Conservation (phyloP, 2,888 invertebrate species). For the Saturnia japonica region DNA sequence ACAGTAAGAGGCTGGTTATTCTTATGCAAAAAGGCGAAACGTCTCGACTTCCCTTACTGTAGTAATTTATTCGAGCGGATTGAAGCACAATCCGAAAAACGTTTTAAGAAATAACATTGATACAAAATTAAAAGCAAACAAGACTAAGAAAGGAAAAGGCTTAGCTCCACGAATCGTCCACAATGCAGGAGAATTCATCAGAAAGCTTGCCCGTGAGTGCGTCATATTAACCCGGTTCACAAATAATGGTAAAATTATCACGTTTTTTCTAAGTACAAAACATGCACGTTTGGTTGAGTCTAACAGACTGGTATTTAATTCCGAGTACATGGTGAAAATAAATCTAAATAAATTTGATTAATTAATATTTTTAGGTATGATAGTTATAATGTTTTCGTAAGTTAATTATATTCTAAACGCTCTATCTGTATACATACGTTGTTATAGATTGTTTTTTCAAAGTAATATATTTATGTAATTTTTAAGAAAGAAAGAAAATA, state of each 20-base stretch:
- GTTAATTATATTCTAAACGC: too few relatives aligned
- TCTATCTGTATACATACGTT: too few relatives aligned
- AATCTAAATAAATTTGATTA: too few relatives aligned
- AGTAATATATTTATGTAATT: too few relatives aligned
- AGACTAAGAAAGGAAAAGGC: conserved; percentile 29
- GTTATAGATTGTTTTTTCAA: too few relatives aligned
- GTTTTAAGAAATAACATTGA: conserved; percentile 26
- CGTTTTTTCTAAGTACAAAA: background rate
- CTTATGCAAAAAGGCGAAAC: background rate
- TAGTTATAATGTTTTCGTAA: too few relatives aligned
- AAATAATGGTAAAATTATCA: conserved; percentile 19
- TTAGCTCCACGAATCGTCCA: conserved; percentile 39
- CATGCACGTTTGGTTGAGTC: background rate
- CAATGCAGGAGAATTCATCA: conserved; percentile 52
- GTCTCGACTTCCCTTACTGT: background rate
- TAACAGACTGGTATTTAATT: too few relatives aligned
- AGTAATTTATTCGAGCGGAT: conserved; percentile 7
- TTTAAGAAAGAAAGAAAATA: too few relatives aligned
- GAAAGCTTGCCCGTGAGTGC: conserved; percentile 39
- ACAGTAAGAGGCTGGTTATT: background rate
- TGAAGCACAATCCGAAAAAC: conserved; percentile 3
- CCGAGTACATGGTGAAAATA: too few relatives aligned
- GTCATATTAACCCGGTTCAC: conserved; percentile 32
- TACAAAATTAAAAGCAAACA: conserved; percentile 35
- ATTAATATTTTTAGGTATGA: too few relatives aligned